Percentiles rank a stretch among this genome's conserved stretches.
Conservation (phyloP, 2,797 vertebrate genomes). For the Sternarchorhynchus goeldii region DNA sequence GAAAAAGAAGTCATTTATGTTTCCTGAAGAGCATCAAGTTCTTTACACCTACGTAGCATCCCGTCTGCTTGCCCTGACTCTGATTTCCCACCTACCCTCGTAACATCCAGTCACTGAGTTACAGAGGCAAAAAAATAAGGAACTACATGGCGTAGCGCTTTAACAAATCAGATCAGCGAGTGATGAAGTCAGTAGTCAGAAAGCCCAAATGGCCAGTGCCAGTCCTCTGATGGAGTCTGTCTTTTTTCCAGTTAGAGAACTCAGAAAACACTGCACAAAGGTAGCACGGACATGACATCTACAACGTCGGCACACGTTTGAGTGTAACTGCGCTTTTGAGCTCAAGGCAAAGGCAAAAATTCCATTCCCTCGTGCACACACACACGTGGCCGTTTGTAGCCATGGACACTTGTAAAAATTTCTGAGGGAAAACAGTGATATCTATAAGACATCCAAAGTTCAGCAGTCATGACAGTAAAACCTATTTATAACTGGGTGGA, state of each 20-base stretch:
- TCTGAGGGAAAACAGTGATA: slow-evolving; percentile 48
- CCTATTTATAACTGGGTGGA: slow-evolving; percentile 69
- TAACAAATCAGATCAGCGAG: not conserved
- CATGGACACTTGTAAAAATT: slow-evolving; percentile 38
- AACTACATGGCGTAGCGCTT: too few species aligned
- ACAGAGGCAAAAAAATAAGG: not conserved
- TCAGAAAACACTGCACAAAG: slow-evolving; percentile 60
- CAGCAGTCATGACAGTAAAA: slow-evolving; percentile 58
- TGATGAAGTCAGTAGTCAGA: not conserved
- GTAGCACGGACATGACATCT: slow-evolving; percentile 51
- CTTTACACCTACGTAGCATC: not conserved
- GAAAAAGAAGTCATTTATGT: slow-evolving; percentile 29
- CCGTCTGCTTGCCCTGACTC: not conserved
- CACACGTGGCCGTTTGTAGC: slow-evolving; percentile 40
- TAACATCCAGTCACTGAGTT: not conserved
- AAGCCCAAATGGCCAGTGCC: slow-evolving; percentile 16
- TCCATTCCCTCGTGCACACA: slow-evolving; percentile 21
- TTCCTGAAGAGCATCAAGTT: slow-evolving; percentile 42
- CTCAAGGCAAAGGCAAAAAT: slow-evolving; percentile 37
- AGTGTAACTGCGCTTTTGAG: slow-evolving; percentile 37
- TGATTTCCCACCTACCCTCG: not conserved
- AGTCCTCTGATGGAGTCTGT: slow-evolving; percentile 21
- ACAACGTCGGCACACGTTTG: slow-evolving; percentile 49
- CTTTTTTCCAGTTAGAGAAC: slow-evolving; percentile 20
- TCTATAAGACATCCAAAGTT: slow-evolving; percentile 59